Conservation (phyloP, 2,113 vertebrate species). For the Psephotus haematonotus region DNA sequence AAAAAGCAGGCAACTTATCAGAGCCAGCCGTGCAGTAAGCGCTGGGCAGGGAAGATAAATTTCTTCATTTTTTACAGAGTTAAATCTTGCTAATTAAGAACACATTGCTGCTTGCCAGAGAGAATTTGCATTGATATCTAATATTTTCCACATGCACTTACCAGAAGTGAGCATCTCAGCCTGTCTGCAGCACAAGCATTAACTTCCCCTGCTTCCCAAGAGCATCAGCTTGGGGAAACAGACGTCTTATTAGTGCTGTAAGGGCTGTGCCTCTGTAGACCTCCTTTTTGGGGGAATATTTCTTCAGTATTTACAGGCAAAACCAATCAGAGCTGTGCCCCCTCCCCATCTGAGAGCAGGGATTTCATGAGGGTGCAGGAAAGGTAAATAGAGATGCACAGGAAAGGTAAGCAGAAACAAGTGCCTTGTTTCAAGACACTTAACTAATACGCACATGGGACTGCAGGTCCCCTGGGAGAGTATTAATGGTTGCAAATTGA, state of each 20-base stretch:
- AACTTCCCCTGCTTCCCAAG: background rate
- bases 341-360: accelerated
- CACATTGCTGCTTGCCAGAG: background rate
- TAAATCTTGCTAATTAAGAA: constrained; percentile 50
- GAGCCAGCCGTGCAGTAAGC: constrained; percentile 13
- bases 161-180: background rate
- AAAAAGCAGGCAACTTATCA: constrained; percentile 48
- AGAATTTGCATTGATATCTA: constrained; percentile 2
- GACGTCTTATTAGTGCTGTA: background rate
- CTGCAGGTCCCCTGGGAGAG: background rate
- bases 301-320: background rate
- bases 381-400: background rate
- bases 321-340: background rate
- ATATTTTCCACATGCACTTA: background rate
- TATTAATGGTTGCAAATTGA: background rate
- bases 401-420: background rate
- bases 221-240: background rate
- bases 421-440: background rate
- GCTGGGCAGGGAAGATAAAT: constrained; percentile 56
- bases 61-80: background rate
- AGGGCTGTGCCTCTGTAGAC: background rate
- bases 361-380: background rate
- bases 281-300: background rate
- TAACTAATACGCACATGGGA: background rate
- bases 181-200: background rate